Conservation (phyloP, 2,797 vertebrate species). For the Oreochromis mossambicus region DNA sequence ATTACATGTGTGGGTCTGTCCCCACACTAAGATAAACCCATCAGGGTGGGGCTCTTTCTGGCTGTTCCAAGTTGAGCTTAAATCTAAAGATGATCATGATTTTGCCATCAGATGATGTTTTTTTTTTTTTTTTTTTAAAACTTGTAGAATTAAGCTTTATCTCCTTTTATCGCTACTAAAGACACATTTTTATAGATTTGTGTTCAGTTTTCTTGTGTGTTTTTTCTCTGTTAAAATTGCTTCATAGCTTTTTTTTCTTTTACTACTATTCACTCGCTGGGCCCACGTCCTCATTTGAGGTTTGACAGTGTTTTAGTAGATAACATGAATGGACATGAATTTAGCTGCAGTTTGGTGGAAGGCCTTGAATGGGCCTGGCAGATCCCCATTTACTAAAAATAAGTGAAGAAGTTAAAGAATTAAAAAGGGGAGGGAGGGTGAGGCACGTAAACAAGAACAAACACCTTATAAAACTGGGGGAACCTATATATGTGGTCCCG, state of each 20-base stretch:
- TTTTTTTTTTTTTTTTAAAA: too few relatives aligned
- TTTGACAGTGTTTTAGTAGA: background rate
- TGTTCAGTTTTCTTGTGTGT: background rate
- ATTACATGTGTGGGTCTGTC: background rate
- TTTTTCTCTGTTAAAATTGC: background rate
- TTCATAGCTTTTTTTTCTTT: background rate
- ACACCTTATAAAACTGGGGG: background rate
- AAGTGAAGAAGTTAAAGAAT: background rate
- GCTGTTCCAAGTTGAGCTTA: background rate
- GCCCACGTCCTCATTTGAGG: background rate
- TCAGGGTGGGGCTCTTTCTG: background rate
- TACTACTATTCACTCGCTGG: background rate
- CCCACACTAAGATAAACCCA: too few relatives aligned
- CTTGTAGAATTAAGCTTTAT: background rate
- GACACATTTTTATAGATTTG: background rate
- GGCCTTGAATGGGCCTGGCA: background rate
- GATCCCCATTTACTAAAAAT: background rate
- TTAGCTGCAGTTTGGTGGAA: background rate
- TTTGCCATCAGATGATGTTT: rapidly evolving
- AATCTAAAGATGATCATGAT: background rate
- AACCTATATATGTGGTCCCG: rapidly evolving
- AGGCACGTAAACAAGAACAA: rapidly evolving
- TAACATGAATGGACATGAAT: background rate
- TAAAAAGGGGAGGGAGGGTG: background rate
- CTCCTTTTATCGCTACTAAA: background rate